phyloP scores from a whole-genome alignment of 2,113 vertebrate genomes.

The Onychostoma macrolepis region DNA sequence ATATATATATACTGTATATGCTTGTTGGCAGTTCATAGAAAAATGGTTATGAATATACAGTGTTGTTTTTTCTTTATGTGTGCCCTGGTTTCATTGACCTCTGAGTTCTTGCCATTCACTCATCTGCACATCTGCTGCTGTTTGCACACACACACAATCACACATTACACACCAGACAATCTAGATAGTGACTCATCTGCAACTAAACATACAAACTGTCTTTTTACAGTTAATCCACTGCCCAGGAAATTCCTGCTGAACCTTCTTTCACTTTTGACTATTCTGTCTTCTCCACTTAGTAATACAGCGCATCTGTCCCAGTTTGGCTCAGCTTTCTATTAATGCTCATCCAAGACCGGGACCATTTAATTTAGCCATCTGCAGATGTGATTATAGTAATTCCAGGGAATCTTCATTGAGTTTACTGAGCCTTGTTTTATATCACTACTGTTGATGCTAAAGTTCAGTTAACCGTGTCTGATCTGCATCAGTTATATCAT shows the following conservation, averaged over 20 bases:
- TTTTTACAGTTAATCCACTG: constrained; percentile 22
- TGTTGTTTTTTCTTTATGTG: not conserved
- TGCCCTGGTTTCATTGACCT: not conserved
- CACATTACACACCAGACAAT: not conserved
- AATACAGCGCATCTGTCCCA: constrained; percentile 20
- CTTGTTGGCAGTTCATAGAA: not conserved
- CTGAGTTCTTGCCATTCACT: constrained; percentile 1
- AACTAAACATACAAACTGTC: constrained; percentile 11
- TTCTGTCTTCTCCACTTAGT: constrained; percentile 26
- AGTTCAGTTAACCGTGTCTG: not conserved
- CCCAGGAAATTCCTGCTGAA: constrained; percentile 16
- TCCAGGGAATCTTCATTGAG: constrained; percentile 6
- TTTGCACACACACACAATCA: not conserved
- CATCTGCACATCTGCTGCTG: constrained; percentile 3
- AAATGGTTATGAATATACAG: not conserved
- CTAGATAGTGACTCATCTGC: constrained; percentile 9
- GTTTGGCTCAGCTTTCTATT: constrained; percentile 9
- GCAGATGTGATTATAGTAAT: constrained; percentile 16
- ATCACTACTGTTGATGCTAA: not conserved
- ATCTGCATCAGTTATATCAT: constrained; percentile 25
- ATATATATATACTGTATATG: no score
- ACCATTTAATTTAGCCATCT: constrained; percentile 30
- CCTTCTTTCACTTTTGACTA: not conserved
- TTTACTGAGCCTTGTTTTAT: not conserved
- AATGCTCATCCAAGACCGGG: constrained; percentile 18